Evolutionary conservation across 2,888 invertebrate species (phyloP).

Genomic region (Agrotis exclamationis): DNA sequence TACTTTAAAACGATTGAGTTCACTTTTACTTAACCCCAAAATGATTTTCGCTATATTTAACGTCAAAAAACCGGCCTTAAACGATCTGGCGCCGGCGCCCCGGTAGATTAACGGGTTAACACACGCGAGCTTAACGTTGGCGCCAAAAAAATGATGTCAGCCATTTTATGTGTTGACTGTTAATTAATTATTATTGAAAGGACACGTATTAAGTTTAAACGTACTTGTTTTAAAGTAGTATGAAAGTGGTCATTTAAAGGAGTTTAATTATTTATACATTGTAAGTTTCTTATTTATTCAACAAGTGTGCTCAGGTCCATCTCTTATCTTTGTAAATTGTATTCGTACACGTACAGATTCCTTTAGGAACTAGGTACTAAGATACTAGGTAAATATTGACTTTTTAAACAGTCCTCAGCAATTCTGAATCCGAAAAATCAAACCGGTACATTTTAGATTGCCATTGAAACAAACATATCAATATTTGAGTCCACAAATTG

Average conservation of each 20-base stretch:
- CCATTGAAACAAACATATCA: slow-evolving; percentile 42
- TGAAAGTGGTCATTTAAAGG: slow-evolving; percentile 1
- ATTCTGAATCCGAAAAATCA: not conserved
- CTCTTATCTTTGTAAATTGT: too few species aligned
- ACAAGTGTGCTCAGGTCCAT: too few species aligned
- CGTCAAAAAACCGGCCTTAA: slow-evolving; percentile 48
- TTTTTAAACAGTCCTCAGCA: not conserved
- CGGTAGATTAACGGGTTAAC: slow-evolving; percentile 53
- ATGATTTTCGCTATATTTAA: slow-evolving; percentile 38
- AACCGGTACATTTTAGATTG: slow-evolving; percentile 15
- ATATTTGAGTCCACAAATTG: slow-evolving; percentile 54
- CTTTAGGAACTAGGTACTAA: not conserved
- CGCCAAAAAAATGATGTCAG: slow-evolving; percentile 59
- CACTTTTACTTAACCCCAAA: slow-evolving; percentile 52
- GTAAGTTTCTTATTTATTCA: too few species aligned
- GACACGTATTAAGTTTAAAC: slow-evolving; percentile 19
- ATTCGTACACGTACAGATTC: too few species aligned
- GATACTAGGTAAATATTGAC: not conserved
- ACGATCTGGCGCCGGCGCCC: slow-evolving; percentile 52
- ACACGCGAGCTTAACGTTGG: slow-evolving; percentile 40
- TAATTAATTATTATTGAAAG: slow-evolving; percentile 44
- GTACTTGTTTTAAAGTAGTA: slow-evolving; percentile 19
- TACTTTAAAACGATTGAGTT: slow-evolving; percentile 22
- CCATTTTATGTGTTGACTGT: slow-evolving; percentile 50
- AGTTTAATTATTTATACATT: not conserved